Percentiles rank a stretch among this genome's conserved stretches.
Evolutionary conservation across 1,140 invertebrate genomes (phyloP).

Genomic region (Stegodyphus dumicola): DNA sequence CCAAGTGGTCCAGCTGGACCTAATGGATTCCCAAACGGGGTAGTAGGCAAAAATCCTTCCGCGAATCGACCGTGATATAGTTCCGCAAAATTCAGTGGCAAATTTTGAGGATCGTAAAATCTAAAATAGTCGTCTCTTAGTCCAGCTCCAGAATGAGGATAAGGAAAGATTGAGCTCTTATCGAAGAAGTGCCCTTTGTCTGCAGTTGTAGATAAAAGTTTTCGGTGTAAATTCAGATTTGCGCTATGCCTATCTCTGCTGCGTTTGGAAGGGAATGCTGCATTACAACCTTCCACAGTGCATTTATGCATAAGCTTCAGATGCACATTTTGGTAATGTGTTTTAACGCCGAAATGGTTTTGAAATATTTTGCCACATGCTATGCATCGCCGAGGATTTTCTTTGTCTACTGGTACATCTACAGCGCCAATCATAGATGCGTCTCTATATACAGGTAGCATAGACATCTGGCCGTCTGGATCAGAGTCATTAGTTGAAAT

Average conservation of each 20-base stretch:
- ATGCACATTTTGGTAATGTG: conserved; percentile 95
- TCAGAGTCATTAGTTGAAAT: conserved; percentile 35
- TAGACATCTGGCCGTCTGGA: conserved; percentile 48
- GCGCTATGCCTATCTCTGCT: conserved; percentile 92
- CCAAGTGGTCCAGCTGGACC: conserved; percentile 24
- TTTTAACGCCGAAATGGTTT: conserved; percentile 94
- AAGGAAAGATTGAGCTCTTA: conserved; percentile 66
- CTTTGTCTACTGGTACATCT: conserved; percentile 83
- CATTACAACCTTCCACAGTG: conserved; percentile 94
- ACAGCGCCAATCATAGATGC: conserved; percentile 62
- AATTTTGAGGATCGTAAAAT: conserved; percentile 78
- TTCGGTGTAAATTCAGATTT: conserved; percentile 91
- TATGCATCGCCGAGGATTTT: conserved; percentile 86
- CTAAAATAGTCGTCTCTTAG: conserved; percentile 83
- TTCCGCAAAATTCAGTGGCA: conserved; percentile 72
- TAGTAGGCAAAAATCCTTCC: conserved; percentile 66
- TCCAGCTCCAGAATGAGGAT: conserved; percentile 68
- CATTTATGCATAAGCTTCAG: conserved; percentile 96
- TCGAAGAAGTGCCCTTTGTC: conserved; percentile 65
- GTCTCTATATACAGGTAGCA: conserved; percentile 64
- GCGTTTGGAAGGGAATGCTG: conserved; percentile 93
- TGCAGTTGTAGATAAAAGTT: conserved; percentile 80
- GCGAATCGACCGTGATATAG: conserved; percentile 69
- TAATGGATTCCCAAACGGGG: conserved; percentile 62
- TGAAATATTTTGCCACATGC: conserved; percentile 94